A percentile compares a stretch with the other conserved stretches of the same genome.
Evolutionary conservation across 2,888 invertebrate species (phyloP).

Genomic region (Hydropsyche betteni): DNA sequence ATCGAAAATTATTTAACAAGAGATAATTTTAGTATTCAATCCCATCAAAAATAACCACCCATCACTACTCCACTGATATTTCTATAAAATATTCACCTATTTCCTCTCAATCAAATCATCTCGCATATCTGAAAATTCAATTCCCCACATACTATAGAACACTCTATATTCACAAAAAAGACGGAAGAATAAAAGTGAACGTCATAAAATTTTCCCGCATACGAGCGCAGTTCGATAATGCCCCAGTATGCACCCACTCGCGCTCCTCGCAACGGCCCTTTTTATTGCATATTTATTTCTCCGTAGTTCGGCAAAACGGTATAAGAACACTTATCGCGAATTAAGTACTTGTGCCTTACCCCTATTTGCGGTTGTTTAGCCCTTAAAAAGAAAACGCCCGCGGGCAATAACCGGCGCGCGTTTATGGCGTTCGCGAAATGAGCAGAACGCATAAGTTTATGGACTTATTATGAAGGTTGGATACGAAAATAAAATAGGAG

Average conservation of each 20-base stretch:
- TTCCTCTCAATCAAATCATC: too few relatives aligned
- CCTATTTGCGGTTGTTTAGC: background rate
- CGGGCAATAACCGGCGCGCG: background rate
- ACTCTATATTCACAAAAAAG: too few relatives aligned
- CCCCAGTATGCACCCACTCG: background rate
- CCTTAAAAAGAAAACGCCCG: background rate
- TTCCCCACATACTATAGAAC: too few relatives aligned
- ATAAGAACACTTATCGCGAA: conserved; percentile 17
- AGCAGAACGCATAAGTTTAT: background rate
- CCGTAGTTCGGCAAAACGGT: conserved; percentile 6
- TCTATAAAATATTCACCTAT: too few relatives aligned
- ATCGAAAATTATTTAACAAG: too few relatives aligned
- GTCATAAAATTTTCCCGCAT: conserved; percentile 14
- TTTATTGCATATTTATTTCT: conserved; percentile 29
- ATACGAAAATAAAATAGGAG: too few relatives aligned
- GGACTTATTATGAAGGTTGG: too few relatives aligned
- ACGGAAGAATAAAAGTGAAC: background rate
- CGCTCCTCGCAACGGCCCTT: conserved; percentile 1
- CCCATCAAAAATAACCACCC: too few relatives aligned
- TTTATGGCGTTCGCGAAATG: conserved; percentile 3
- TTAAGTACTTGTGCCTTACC: background rate
- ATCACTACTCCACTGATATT: too few relatives aligned
- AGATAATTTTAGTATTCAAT: too few relatives aligned
- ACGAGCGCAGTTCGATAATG: background rate
- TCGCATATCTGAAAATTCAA: too few relatives aligned